phyloP scores from a whole-genome alignment of 2,797 vertebrate genomes.

The Falco naumanni region DNA sequence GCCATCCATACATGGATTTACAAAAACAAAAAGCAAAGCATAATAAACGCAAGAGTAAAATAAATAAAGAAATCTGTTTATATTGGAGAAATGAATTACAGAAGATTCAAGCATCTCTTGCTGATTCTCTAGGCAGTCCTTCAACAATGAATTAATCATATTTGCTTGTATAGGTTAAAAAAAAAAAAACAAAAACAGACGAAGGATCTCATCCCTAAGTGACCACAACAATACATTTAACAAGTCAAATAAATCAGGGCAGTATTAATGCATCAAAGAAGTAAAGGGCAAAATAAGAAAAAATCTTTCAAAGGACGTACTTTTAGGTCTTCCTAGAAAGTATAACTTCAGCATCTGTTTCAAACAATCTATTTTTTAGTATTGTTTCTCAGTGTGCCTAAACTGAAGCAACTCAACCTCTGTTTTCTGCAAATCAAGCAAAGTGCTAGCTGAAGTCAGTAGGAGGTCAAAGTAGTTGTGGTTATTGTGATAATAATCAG shows the following conservation, averaged over 20 bases:
- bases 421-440: background rate
- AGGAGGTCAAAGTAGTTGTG: background rate
- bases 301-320: background rate
- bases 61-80: background rate
- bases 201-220: background rate
- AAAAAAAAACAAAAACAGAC: background rate
- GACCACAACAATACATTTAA: background rate
- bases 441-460: background rate
- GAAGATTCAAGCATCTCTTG: background rate
- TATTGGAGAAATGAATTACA: background rate
- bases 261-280: background rate
- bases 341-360: background rate
- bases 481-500: background rate
- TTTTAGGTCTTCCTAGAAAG: background rate
- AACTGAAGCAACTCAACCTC: background rate
- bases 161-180: background rate
- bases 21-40: background rate
- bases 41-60: background rate
- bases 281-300: background rate
- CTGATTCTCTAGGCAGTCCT: background rate
- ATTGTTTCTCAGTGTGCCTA: background rate
- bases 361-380: background rate
- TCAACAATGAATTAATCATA: background rate
- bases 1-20: background rate
- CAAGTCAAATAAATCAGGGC: background rate